Percentiles rank a stretch among this genome's conserved stretches.
Conservation (phyloP, 2,888 invertebrate species). For the Acanthosepion esculentum region DNA sequence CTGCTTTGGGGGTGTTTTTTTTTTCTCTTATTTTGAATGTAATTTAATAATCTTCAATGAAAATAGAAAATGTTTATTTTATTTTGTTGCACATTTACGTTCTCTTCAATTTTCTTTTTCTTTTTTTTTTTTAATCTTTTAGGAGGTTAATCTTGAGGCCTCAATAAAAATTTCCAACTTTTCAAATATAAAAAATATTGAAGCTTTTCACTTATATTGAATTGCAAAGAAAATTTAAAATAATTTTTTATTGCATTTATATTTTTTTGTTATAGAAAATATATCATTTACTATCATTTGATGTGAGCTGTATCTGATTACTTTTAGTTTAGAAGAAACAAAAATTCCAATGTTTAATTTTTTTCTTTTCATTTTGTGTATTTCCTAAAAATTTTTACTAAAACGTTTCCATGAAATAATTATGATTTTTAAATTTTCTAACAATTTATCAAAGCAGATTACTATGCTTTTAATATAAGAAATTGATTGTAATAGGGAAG, state of each 20-base stretch:
- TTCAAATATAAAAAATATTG: background rate
- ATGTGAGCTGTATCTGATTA: background rate
- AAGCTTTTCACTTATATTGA: background rate
- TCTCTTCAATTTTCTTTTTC: background rate
- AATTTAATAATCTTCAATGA: background rate
- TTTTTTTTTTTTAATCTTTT: background rate
- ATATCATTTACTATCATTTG: too few relatives aligned
- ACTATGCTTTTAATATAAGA: too few relatives aligned
- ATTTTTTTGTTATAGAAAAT: too few relatives aligned
- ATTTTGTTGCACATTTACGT: background rate
- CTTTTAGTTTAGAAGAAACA: background rate
- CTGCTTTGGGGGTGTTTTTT: constrained; percentile 14
- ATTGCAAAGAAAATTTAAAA: background rate
- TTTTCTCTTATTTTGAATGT: background rate
- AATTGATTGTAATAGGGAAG: too few relatives aligned
- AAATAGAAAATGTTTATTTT: background rate
- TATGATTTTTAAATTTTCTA: too few relatives aligned
- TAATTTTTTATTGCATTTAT: too few relatives aligned
- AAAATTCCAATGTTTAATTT: background rate
- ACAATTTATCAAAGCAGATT: too few relatives aligned
- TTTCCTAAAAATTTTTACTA: too few relatives aligned
- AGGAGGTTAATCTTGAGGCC: background rate
- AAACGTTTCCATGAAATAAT: too few relatives aligned
- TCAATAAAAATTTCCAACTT: background rate
- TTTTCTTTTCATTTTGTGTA: too few relatives aligned